Conservation (phyloP, 1,140 invertebrate species). For the Octopus bimaculoides region DNA sequence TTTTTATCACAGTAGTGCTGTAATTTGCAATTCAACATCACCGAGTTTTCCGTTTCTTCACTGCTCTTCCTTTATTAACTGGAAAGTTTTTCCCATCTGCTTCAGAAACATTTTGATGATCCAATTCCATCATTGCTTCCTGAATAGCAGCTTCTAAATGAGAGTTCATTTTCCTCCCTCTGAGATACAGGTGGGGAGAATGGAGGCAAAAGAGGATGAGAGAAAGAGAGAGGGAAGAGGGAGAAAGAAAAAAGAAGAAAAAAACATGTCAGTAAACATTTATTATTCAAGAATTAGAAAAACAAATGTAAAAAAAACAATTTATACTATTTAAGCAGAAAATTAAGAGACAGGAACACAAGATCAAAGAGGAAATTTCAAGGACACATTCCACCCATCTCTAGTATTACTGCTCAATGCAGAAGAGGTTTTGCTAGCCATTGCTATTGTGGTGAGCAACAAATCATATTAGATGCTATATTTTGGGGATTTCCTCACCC, state of each 20-base stretch:
- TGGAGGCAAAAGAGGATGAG: background rate
- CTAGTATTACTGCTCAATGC: too few relatives aligned
- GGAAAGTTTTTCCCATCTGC: background rate
- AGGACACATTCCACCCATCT: too few relatives aligned
- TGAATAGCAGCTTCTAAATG: constrained; percentile 85
- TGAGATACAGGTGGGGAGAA: constrained; percentile 38
- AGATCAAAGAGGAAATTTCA: too few relatives aligned
- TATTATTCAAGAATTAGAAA: too few relatives aligned
- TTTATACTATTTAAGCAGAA: too few relatives aligned
- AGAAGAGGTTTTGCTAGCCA: too few relatives aligned
- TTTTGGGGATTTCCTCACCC: too few relatives aligned
- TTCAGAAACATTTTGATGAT: constrained; percentile 54
- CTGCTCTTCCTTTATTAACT: constrained; percentile 4
- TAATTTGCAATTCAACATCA: constrained; percentile 1
- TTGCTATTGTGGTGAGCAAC: too few relatives aligned
- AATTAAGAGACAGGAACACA: too few relatives aligned
- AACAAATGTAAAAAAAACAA: too few relatives aligned
- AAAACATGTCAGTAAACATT: background rate
- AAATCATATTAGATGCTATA: too few relatives aligned
- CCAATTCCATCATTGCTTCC: constrained; percentile 83
- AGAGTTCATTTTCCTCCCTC: constrained; percentile 86
- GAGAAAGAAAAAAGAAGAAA: background rate
- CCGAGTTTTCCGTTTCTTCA: constrained; percentile 10
- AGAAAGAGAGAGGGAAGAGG: background rate
- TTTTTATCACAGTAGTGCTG: constrained; percentile 14